Conservation (phyloP, 2,888 invertebrate species). For the Automeris io region DNA sequence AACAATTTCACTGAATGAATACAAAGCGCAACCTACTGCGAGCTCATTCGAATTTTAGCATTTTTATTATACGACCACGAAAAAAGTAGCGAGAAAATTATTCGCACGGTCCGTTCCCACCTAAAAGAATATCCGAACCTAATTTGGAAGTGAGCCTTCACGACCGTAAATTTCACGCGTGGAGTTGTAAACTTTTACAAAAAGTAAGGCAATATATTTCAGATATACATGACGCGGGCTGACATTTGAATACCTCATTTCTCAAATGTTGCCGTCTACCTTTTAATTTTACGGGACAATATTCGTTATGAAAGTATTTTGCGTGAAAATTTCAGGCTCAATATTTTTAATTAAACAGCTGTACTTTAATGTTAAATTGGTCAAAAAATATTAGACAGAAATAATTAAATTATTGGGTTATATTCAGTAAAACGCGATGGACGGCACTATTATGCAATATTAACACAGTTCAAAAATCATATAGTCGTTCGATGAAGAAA, state of each 20-base stretch:
- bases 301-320: background rate
- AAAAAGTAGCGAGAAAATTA: conserved; percentile 13
- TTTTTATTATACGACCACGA: conserved; percentile 27
- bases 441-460: too few species aligned
- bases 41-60: conserved; percentile 31
- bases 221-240: conserved; percentile 56
- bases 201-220: conserved; percentile 62
- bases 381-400: too few species aligned
- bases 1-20: conserved; percentile 21
- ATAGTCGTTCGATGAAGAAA: too few species aligned
- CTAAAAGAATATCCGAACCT: conserved; percentile 28
- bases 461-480: too few species aligned
- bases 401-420: too few species aligned
- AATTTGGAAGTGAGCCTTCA: conserved; percentile 53
- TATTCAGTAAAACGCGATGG: too few species aligned
- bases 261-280: conserved; percentile 50
- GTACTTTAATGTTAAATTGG: too few species aligned
- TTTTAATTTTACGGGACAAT: background rate
- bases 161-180: conserved; percentile 53
- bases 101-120: conserved; percentile 10
- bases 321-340: background rate
- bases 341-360: background rate
- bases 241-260: conserved; percentile 59
- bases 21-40: conserved; percentile 22
- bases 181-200: conserved; percentile 55